Conservation (phyloP, 2,888 invertebrate species). For the Octonoba sinensis region DNA sequence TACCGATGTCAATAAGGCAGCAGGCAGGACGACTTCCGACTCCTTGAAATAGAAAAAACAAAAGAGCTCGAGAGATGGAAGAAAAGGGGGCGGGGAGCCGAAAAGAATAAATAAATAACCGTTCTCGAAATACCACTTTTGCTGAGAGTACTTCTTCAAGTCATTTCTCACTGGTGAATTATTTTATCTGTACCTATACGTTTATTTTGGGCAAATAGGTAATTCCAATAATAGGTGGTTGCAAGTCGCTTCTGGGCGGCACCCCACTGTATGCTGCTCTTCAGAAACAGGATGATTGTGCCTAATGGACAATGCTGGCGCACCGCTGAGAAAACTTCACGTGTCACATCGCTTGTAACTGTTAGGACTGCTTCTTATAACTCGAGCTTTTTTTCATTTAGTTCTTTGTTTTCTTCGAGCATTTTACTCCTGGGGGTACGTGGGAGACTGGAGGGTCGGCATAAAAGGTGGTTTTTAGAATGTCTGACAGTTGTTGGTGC, state of each 20-base stretch:
- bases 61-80: not conserved
- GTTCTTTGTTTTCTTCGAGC: conserved; percentile 2
- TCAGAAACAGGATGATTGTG: conserved; percentile 59
- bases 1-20: no score
- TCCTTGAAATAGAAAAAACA: not conserved
- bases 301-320: conserved; percentile 57
- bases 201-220: conserved; percentile 63
- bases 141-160: conserved; percentile 58
- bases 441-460: conserved; percentile 22
- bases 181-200: conserved; percentile 63
- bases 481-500: conserved; percentile 54
- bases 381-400: not conserved
- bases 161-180: conserved; percentile 62
- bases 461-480: conserved; percentile 45
- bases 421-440: conserved; percentile 25
- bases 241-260: conserved; percentile 60
- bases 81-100: no score
- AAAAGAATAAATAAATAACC: conserved; percentile 21
- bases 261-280: conserved; percentile 35
- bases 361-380: conserved; percentile 59
- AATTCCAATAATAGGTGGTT: conserved; percentile 63
- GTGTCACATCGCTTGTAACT: conserved; percentile 62
- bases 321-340: conserved; percentile 58
- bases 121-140: conserved; percentile 40
- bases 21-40: no score